A percentile compares a stretch with the other conserved stretches of the same genome.
These are phyloP conservation scores for Deilephila porcellus DNA, from an alignment of 2,888 invertebrate species.

Conservation along the genomic window DNA sequence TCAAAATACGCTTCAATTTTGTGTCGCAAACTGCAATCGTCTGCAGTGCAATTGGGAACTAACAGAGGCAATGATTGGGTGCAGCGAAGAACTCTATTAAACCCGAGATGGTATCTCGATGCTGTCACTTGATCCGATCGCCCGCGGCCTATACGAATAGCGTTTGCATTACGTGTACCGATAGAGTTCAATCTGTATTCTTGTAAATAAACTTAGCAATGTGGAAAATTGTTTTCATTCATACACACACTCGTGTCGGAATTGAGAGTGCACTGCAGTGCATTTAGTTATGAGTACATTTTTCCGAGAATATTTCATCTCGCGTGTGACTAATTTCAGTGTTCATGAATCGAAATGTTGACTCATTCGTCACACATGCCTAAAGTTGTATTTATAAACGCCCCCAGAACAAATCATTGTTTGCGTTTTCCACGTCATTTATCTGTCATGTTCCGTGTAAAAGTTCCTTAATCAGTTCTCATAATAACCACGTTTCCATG, in stretches of 20 bases:
- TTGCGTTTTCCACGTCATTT: neutral
- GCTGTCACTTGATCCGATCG: constrained; percentile 73
- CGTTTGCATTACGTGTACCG: constrained; percentile 49
- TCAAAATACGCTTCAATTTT: constrained; percentile 26
- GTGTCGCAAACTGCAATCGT: constrained; percentile 43
- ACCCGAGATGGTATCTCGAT: constrained; percentile 70
- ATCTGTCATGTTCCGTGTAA: neutral
- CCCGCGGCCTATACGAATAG: constrained; percentile 62
- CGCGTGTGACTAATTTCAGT: neutral
- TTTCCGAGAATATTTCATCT: constrained; percentile 13
- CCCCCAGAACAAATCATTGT: neutral
- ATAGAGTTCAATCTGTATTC: constrained; percentile 46
- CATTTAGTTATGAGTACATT: neutral
- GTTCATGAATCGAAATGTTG: constrained; percentile 9
- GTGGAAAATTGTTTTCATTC: constrained; percentile 18
- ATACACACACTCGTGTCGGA: neutral
- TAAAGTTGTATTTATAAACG: neutral
- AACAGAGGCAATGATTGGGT: constrained; percentile 69
- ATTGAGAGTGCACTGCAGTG: neutral
- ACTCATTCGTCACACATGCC: constrained; percentile 12
- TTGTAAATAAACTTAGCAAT: constrained; percentile 32
- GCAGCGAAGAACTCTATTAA: constrained; percentile 77
- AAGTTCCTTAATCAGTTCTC: neutral
- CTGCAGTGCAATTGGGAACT: constrained; percentile 49
- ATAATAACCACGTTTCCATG: neutral